Base-by-base conservation (phyloP, 1,140 invertebrate species). In the Trialeurodes vaporariorum region DNA sequence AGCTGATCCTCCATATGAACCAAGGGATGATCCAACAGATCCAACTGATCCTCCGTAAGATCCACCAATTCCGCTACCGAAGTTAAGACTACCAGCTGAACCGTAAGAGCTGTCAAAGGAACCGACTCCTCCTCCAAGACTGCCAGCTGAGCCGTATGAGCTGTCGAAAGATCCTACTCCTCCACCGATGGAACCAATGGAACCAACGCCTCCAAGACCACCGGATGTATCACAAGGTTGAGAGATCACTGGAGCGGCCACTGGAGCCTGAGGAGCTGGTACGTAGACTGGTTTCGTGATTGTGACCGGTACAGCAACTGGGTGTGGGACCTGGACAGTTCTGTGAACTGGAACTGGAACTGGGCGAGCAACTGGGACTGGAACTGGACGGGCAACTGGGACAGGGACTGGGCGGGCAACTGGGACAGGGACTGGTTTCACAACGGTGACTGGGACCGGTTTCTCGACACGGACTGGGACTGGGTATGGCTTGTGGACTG, bases 391-490 rank as follows among this genome's bases (percentile, higher is more conserved):
- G 34, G 34, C 34, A 17, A 49, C 34, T 49, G 34, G 34, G 34
- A 49, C 34, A 17, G 34, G 34, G 34, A 49, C 34, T 9, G 34
- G 34, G 34, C 17, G 34, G 17, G 34, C 5, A 17, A 49, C 34
- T 9, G 5, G 34, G 34, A 49, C 34, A 17, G 34, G 34, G 5
- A 49, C 81, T 13, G 78, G 79, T 34, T 84, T 83, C 75, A 84
- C 83, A 0, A 85, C 82, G 58, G 83, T 80, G 70, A 81, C 80
- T 0, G 81, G 82, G 25, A 85, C 77, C 71, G 81, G 76, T 71
- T 84, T 79, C 75, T 83, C 80, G 58, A 89, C 86, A 22, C 84
- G 84, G 80, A 88, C 87, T 60, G 86, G 86, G 71, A 90, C 34
- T 49, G 34, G 34, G 34, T 49, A 49, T 49, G 34, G 34, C 34